These are phyloP conservation scores for Callopanchax toddi DNA, from an alignment of 2,113 vertebrate genomes.

Conservation along the genomic window DNA sequence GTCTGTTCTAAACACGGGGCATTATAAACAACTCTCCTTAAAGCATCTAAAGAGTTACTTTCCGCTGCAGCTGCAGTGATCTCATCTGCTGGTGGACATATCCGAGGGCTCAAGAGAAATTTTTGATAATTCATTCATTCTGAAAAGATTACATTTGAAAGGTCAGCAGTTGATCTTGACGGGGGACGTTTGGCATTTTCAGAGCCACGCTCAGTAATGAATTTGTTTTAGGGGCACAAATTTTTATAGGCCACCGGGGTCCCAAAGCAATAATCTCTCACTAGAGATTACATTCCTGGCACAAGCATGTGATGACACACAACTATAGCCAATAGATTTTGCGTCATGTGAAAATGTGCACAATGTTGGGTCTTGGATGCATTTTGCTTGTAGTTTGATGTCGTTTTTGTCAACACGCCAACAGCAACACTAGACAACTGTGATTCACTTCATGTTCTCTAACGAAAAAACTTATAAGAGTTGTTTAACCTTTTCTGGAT, in stretches of 20 bases:
- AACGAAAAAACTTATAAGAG: not conserved
- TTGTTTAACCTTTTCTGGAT: too few species aligned
- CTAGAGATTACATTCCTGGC: slow-evolving; percentile 3
- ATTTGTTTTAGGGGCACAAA: slow-evolving; percentile 37
- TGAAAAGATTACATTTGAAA: slow-evolving; percentile 50
- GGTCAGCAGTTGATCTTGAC: slow-evolving; percentile 33
- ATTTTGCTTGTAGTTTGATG: slow-evolving; percentile 21
- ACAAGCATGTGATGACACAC: slow-evolving; percentile 3
- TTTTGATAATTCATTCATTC: slow-evolving; percentile 27
- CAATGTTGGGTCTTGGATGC: not conserved
- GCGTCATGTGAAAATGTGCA: slow-evolving; percentile 3
- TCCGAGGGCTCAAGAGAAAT: slow-evolving; percentile 25
- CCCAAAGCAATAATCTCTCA: slow-evolving; percentile 52
- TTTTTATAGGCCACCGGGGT: slow-evolving; percentile 38
- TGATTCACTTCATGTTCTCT: slow-evolving; percentile 2
- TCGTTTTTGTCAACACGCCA: slow-evolving; percentile 5
- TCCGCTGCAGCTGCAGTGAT: slow-evolving; percentile 25
- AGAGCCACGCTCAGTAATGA: slow-evolving; percentile 30
- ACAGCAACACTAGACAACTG: slow-evolving; percentile 24
- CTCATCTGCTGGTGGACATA: slow-evolving; percentile 23
- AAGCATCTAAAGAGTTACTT: slow-evolving; percentile 22
- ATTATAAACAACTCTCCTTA: slow-evolving; percentile 43
- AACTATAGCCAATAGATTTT: slow-evolving; percentile 1
- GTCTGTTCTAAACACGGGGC: slow-evolving; percentile 49
- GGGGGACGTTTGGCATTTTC: slow-evolving; percentile 56